Conservation (phyloP, 1,140 invertebrate species). For the Solenopsis invicta region DNA sequence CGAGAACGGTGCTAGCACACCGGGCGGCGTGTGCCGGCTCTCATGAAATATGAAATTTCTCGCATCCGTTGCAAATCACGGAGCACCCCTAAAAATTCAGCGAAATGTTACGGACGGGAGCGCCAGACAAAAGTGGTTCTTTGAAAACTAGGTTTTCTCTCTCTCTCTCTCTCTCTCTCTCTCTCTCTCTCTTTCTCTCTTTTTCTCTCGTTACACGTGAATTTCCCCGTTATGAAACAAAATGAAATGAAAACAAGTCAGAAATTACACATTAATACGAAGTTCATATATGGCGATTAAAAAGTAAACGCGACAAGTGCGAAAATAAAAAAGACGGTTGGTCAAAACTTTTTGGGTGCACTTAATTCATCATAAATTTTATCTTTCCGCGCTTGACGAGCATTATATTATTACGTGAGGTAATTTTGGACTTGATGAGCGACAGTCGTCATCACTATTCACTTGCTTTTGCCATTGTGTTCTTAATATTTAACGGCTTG, state of each 20-base stretch:
- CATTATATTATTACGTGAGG: not conserved
- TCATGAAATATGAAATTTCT: conserved; percentile 65
- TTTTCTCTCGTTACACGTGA: conserved; percentile 41
- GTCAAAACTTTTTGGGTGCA: not conserved
- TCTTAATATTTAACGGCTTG: conserved; percentile 46
- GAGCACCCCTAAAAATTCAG: conserved; percentile 57
- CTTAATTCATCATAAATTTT: conserved; percentile 15
- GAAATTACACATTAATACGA: conserved; percentile 10
- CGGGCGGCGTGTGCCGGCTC: conserved; percentile 16
- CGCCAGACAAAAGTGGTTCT: conserved; percentile 56
- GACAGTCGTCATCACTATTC: conserved; percentile 15
- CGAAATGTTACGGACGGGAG: conserved; percentile 37
- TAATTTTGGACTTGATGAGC: not conserved
- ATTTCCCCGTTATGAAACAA: conserved; percentile 18
- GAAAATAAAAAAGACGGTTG: conserved; percentile 16
- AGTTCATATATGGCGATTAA: not conserved
- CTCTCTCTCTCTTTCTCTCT: not conserved
- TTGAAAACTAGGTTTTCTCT: conserved; percentile 15
- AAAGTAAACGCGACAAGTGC: no score
- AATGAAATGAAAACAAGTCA: conserved; percentile 19
- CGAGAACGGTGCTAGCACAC: conserved; percentile 17
- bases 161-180: no score
- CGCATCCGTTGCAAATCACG: conserved; percentile 64
- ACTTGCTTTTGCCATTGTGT: not conserved
- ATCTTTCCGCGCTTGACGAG: not conserved